Percentiles rank a stretch among this genome's conserved stretches.
These are phyloP conservation scores for Ormia ochracea DNA, from an alignment of 2,888 invertebrate species.

Conservation along the genomic window DNA sequence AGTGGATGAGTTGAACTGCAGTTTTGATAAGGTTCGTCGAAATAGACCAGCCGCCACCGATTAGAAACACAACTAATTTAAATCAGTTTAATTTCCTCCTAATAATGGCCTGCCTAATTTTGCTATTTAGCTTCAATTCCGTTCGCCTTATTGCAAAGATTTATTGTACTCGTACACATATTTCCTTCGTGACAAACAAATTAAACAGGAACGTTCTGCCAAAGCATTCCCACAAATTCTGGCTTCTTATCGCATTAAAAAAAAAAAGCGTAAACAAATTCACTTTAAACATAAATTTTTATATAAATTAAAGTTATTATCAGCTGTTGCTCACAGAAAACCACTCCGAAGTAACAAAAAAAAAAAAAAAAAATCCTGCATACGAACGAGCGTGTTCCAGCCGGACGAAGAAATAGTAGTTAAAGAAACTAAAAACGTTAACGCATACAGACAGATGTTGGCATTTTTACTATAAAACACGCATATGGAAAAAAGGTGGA, in stretches of 20 bases:
- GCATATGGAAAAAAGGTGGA: neutral
- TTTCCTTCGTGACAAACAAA: slow-evolving; percentile 31
- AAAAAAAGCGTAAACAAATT: slow-evolving; percentile 35
- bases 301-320: slow-evolving; percentile 52
- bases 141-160: neutral
- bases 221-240: slow-evolving; percentile 53
- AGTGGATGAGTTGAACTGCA: too few species aligned
- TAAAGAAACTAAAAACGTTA: slow-evolving; percentile 28
- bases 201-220: neutral
- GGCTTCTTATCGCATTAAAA: slow-evolving; percentile 48
- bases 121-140: neutral
- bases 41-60: too few species aligned
- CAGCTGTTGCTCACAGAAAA: slow-evolving; percentile 51
- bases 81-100: too few species aligned
- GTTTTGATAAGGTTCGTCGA: too few species aligned
- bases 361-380: slow-evolving; percentile 42
- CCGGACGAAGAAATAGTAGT: neutral
- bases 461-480: slow-evolving; percentile 43
- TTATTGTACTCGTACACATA: neutral
- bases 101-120: too few species aligned
- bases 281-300: slow-evolving; percentile 54
- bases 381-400: too few species aligned
- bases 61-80: too few species aligned
- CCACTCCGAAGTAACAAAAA: slow-evolving; percentile 8
- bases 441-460: slow-evolving; percentile 59